Evolutionary conservation across 2,888 invertebrate genomes (phyloP), one percentile per base, ranked within the genome.

Genomic region (Epistrophella euchroma): DNA sequence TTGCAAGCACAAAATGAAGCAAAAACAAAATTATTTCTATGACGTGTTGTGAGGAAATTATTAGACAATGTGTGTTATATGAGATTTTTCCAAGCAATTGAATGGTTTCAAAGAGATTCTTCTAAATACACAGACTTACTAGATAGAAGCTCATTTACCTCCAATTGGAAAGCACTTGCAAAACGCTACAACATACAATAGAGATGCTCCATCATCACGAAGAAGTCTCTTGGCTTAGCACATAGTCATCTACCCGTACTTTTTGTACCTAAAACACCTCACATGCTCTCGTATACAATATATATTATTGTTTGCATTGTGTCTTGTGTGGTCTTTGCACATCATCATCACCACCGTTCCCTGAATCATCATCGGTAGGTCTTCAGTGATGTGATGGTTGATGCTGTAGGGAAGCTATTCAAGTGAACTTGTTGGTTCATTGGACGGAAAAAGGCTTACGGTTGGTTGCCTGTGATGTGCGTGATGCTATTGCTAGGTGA

Each of bases 381-480:
- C 40, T 35, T 73, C 60, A 17, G 50, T 56, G n/a, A n/a, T n/a
- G n/a, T n/a, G n/a, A n/a, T n/a, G 28, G 62, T 22, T 37, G 64
- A 66, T 66, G 68, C 35, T 73, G 73, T 72, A 56, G 55, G 40
- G 64, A 73, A 62, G 22, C 43, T 56, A 75, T 75, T 71, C 62
- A 60, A 76, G 74, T 74, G 71, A 77, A 78, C 71, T 86, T 81
- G 77, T 86, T 86, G 82, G 81, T 86, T 86, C 86, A 86, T 86
- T 86, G 82, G 82, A 78, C 82, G 82, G 82, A 74, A 86, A 86
- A 86, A 86, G 82, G 71, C 82, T 55, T 74, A 82, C 77, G 66
- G 19, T 19, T 35, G 60, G 60, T 60, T 28, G 25, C 50, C 28
- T 17, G 45, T 10, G 32, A 13, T 70, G 22, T 75, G 72, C 76